These are phyloP conservation scores for Myzus persicae DNA, from an alignment of 1,140 invertebrate genomes.

Conservation along the genomic window DNA sequence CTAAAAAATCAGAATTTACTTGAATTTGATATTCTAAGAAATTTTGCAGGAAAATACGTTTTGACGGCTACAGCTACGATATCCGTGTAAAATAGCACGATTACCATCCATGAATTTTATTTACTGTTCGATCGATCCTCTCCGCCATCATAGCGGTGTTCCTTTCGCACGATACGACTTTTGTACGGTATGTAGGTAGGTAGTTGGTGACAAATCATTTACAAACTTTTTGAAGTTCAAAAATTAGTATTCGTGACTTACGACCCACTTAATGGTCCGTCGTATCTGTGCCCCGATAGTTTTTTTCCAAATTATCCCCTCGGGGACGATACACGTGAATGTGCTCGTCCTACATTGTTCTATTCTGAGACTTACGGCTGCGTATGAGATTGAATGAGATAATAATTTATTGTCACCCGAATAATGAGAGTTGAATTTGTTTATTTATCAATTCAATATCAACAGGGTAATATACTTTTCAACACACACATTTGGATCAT, in stretches of 20 bases:
- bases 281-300: not conserved
- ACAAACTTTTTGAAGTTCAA: not conserved
- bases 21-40: not conserved
- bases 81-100: not conserved
- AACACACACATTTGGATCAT: not conserved
- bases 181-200: not conserved
- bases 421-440: not conserved
- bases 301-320: not conserved
- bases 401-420: not conserved
- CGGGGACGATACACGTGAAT: not conserved
- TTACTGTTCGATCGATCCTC: not conserved
- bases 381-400: not conserved
- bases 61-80: no score
- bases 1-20: not conserved
- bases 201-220: constrained; percentile 7
- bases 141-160: not conserved
- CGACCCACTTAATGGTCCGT: not conserved
- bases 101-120: not conserved
- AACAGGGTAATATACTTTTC: not conserved
- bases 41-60: no score
- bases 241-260: constrained; percentile 32
- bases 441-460: not conserved
- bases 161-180: not conserved
- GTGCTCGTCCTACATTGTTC: not conserved
- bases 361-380: not conserved